A percentile compares a stretch with the other conserved stretches of the same genome.
Evolutionary conservation across 2,888 invertebrate species (phyloP).

Genomic region (Andricus curvator): DNA sequence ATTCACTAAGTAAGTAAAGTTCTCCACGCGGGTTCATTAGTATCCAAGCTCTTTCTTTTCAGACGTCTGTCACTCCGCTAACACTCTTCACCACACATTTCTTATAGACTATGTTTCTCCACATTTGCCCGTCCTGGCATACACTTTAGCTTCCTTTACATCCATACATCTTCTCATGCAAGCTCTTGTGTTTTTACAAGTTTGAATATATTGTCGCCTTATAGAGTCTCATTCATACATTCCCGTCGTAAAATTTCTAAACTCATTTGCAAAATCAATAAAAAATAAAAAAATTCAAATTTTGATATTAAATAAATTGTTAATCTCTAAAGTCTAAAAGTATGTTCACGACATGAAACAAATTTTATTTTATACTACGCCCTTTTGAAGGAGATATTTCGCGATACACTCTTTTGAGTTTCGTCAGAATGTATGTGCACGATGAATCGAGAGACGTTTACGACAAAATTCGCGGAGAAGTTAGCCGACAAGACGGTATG

Average conservation of each 20-base stretch:
- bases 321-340: neutral
- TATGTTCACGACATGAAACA: neutral
- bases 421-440: slow-evolving; percentile 1
- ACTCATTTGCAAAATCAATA: neutral
- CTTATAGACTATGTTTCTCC: too few relatives aligned
- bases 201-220: too few relatives aligned
- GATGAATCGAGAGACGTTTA: slow-evolving; percentile 49
- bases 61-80: too few relatives aligned
- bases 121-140: too few relatives aligned
- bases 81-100: too few relatives aligned
- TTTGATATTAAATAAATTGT: neutral
- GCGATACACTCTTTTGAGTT: neutral
- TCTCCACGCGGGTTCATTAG: too few relatives aligned
- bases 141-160: too few relatives aligned
- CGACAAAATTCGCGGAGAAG: slow-evolving; percentile 51
- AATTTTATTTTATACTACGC: slow-evolving; percentile 14
- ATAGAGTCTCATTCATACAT: too few relatives aligned
- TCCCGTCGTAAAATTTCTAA: neutral
- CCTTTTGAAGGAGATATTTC: slow-evolving; percentile 12
- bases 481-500: slow-evolving; percentile 30
- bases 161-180: too few relatives aligned
- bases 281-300: neutral
- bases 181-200: too few relatives aligned
- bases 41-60: too few relatives aligned
- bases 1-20: neutral